Percentiles rank a stretch among this genome's conserved stretches.
These are phyloP conservation scores for Eucera pruinosa DNA, from an alignment of 2,888 invertebrate genomes.

Conservation along the genomic window DNA sequence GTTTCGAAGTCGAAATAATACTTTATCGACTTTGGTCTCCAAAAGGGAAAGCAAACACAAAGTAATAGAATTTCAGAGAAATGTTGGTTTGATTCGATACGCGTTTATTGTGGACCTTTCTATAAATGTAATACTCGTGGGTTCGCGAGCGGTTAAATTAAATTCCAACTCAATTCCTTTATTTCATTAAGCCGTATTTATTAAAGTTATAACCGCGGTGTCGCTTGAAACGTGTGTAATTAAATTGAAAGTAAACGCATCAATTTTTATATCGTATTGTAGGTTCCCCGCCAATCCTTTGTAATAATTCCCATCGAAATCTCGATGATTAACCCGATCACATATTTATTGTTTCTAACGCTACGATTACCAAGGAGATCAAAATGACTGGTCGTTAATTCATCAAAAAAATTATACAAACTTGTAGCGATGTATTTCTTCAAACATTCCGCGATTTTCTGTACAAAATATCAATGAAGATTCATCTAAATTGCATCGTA, in stretches of 20 bases:
- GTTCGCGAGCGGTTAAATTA: neutral
- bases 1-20: neutral
- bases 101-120: neutral
- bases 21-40: neutral
- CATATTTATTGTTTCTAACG: too few species aligned
- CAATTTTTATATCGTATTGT: too few species aligned
- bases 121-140: neutral
- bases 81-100: neutral
- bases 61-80: neutral
- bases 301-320: too few species aligned
- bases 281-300: too few species aligned
- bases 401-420: too few species aligned
- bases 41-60: neutral
- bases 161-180: slow-evolving; percentile 8
- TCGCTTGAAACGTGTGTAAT: neutral
- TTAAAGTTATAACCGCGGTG: slow-evolving; percentile 2
- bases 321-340: too few species aligned
- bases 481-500: too few species aligned
- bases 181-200: slow-evolving; percentile 24
- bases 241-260: slow-evolving; percentile 1
- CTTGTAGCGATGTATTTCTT: too few species aligned
- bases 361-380: too few species aligned
- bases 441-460: too few species aligned
- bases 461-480: too few species aligned
- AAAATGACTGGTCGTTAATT: too few species aligned